Percentiles rank a stretch among this genome's conserved stretches.
phyloP scores from a whole-genome alignment of 1,140 invertebrate species.

The Tetraneura akinire region DNA sequence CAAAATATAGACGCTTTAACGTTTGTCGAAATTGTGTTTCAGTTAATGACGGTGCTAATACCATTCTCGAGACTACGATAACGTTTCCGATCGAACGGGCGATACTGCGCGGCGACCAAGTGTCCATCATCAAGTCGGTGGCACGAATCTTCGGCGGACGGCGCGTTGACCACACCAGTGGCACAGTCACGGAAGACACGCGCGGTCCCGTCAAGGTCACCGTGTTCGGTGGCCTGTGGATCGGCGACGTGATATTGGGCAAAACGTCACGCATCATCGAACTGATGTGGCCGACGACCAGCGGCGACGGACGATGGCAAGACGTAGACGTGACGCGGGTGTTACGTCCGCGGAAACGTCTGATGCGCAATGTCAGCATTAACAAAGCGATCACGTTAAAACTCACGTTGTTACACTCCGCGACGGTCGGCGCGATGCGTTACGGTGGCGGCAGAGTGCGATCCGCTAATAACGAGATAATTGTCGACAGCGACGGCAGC shows the following conservation, averaged over 20 bases:
- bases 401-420: background rate
- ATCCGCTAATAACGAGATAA: no score
- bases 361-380: background rate
- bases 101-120: background rate
- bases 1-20: no score
- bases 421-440: background rate
- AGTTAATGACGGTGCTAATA: background rate
- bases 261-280: background rate
- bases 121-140: background rate
- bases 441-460: background rate
- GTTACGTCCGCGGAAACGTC: background rate
- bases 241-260: background rate
- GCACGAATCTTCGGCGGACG: background rate
- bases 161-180: no score
- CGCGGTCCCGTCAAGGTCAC: background rate
- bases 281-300: background rate
- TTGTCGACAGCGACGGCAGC: no score
- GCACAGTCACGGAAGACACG: background rate
- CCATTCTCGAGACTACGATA: background rate
- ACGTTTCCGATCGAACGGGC: background rate
- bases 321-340: constrained; percentile 33
- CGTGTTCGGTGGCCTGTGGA: background rate
- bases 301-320: background rate
- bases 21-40: no score
- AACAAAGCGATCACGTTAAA: background rate